These are phyloP conservation scores for Leptinotarsa undecemlineata DNA, from an alignment of 1,140 invertebrate species.

Conservation along the genomic window DNA sequence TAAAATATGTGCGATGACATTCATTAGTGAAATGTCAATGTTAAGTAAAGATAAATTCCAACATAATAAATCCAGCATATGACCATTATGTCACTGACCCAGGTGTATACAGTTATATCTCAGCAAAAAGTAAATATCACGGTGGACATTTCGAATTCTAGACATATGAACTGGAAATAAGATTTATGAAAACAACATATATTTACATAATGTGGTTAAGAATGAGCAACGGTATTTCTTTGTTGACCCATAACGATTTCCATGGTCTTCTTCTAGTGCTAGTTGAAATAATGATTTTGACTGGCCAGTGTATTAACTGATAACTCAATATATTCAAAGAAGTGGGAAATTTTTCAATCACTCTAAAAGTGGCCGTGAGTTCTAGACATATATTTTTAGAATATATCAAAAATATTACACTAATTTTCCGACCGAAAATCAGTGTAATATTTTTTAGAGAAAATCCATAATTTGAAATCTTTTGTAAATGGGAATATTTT, in stretches of 20 bases:
- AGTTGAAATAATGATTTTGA: neutral
- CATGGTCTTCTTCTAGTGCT: neutral
- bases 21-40: neutral
- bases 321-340: too few species aligned
- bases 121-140: too few species aligned
- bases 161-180: neutral
- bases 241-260: neutral
- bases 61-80: neutral
- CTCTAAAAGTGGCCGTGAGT: too few species aligned
- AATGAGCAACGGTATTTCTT: neutral
- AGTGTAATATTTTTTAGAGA: too few species aligned
- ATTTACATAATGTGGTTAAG: neutral
- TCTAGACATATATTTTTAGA: too few species aligned
- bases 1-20: neutral
- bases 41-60: neutral
- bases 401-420: too few species aligned
- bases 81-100: neutral
- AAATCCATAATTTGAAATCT: too few species aligned
- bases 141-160: neutral
- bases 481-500: too few species aligned
- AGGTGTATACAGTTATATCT: neutral
- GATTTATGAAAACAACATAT: neutral
- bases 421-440: too few species aligned
- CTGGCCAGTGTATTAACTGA: neutral
- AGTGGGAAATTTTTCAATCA: too few species aligned